A percentile compares a stretch with the other conserved stretches of the same genome.
Conservation (phyloP, 1,140 invertebrate species). For the Stenopsyche tienmushanensis region DNA sequence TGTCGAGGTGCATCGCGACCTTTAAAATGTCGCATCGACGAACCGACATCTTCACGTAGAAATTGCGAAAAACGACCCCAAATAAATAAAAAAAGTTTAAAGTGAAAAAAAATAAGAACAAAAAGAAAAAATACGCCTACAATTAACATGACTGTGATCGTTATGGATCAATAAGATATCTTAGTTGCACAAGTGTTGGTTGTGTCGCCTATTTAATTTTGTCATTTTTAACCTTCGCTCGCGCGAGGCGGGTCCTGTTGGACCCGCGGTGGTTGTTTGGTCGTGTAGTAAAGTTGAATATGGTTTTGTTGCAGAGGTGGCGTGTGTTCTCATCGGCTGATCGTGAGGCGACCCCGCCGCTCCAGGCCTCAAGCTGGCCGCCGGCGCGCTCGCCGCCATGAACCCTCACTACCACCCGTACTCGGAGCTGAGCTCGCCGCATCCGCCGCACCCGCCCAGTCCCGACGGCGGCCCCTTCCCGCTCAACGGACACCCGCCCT, state of each 20-base stretch:
- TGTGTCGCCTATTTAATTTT: no score
- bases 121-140: no score
- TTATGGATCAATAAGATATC: no score
- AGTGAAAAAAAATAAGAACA: no score
- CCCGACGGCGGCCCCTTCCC: conserved; percentile 56
- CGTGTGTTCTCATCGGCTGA: conserved; percentile 40
- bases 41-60: no score
- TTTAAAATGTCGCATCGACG: no score
- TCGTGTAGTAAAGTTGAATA: not conserved
- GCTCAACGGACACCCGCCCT: conserved; percentile 40
- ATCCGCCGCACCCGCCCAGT: conserved; percentile 65
- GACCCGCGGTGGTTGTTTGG: not conserved
- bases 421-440: conserved; percentile 66
- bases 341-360: conserved; percentile 35
- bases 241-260: not conserved
- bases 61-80: no score
- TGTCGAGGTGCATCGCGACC: no score
- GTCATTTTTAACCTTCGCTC: no score
- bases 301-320: conserved; percentile 33
- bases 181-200: no score
- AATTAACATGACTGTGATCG: no score
- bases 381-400: conserved; percentile 64
- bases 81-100: no score
- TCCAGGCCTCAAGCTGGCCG: conserved; percentile 63
- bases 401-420: conserved; percentile 72